Base-by-base conservation (phyloP, 2,888 invertebrate species). In the Pollenia labialis region DNA sequence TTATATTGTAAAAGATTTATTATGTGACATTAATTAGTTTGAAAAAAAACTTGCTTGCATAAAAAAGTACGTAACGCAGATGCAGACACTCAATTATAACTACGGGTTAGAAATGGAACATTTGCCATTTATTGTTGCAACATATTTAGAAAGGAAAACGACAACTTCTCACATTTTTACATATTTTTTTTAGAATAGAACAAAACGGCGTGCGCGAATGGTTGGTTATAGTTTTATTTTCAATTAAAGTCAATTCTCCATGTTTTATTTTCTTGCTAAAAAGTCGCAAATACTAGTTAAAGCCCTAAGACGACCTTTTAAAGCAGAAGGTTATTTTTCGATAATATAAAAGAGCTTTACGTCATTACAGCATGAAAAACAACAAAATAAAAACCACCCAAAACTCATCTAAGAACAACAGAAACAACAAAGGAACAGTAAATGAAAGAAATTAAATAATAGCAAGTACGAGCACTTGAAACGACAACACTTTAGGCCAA, bases 331-430 rank as follows among this genome's bases (percentile, higher is more conserved):
- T 74, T 74, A 79, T 68, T 83, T 79, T 68, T 62, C 18, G 54
- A 74, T 54, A 54, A 84, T 75, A 75, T 62, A 8, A 75, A 69
- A 62, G 23, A 69, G 62, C 79, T 74, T 75, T 54, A 40, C n/a
- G 50, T 42, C 18, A 23, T 16, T 16, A 50, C 54, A 48, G 48
- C n/a, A 16, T 42, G 12, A 48, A 14, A 44, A 62, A 50, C 12
- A 54, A 48, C 23, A 23, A 32, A 52, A 76, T 69, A 52, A 72
- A 60, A 52, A 58, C n/a, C 71, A 68, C 48, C 62, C 12, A 46
- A 52, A 68, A 79, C 54, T n/a, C 10, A 64, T 46, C 64, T 14
- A 46, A 60, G 48, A 12, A 42, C 4, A 54, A 72, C 44, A 72
- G 50, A 54, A 12, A 42, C 3, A 54, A 80, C 50, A 71, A 58